Percentiles rank a stretch among this genome's conserved stretches.
Conservation (phyloP, 2,888 invertebrate species). For the Catotricha subobsoleta region DNA sequence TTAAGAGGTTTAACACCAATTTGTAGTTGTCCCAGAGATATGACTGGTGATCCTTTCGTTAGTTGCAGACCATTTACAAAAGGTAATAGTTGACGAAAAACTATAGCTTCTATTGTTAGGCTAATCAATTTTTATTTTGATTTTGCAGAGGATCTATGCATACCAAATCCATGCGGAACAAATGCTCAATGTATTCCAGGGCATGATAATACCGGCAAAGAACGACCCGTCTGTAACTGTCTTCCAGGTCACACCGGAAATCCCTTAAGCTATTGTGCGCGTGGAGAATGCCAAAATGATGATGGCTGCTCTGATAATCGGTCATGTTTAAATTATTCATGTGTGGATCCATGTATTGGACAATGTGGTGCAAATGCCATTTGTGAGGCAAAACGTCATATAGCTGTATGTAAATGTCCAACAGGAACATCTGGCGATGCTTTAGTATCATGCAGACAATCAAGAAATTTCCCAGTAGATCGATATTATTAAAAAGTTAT, state of each 20-base stretch:
- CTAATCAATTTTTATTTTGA: neutral
- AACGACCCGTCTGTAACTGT: constrained; percentile 74
- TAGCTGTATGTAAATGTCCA: constrained; percentile 69
- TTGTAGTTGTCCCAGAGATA: constrained; percentile 70
- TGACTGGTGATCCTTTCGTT: constrained; percentile 74
- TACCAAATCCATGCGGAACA: constrained; percentile 69
- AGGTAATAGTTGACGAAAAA: constrained; percentile 29
- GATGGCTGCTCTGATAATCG: constrained; percentile 55
- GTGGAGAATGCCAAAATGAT: constrained; percentile 63
- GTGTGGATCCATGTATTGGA: constrained; percentile 55
- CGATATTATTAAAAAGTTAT: constrained; percentile 17
- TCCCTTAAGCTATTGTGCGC: constrained; percentile 48
- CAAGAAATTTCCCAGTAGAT: constrained; percentile 25
- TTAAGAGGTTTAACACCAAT: constrained; percentile 62
- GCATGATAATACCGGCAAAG: constrained; percentile 60
- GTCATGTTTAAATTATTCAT: constrained; percentile 61
- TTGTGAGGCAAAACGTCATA: constrained; percentile 56
- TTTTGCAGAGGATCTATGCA: constrained; percentile 55
- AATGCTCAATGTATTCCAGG: constrained; percentile 53
- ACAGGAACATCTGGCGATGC: constrained; percentile 43
- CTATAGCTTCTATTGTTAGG: constrained; percentile 4
- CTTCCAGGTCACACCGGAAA: constrained; percentile 61
- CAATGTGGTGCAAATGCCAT: constrained; percentile 61
- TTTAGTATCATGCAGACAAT: constrained; percentile 36
- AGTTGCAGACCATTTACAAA: constrained; percentile 65